Conservation (phyloP, 2,113 vertebrate species). For the Sceloporus tristichus region DNA sequence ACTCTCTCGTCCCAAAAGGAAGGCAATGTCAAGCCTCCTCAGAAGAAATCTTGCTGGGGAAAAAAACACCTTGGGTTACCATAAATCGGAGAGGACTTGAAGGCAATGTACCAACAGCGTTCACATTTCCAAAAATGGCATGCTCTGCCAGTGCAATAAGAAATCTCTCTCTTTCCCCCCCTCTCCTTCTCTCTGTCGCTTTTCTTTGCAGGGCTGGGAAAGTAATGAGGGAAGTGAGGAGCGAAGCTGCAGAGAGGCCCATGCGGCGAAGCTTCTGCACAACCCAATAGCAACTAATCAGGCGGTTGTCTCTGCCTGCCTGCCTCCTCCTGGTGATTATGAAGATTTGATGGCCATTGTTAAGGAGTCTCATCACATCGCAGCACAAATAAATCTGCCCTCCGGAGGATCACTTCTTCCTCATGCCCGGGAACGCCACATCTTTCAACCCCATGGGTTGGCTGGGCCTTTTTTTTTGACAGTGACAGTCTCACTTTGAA, state of each 20-base stretch:
- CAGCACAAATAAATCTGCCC: background rate
- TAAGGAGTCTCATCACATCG: background rate
- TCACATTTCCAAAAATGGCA: background rate
- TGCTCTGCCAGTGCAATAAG: no score
- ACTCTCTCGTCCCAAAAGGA: no score
- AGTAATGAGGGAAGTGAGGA: conserved; percentile 1
- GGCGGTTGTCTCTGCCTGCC: background rate
- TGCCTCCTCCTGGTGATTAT: conserved; percentile 7
- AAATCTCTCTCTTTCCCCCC: background rate
- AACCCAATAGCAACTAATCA: background rate
- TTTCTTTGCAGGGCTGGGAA: background rate
- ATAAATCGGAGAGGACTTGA: background rate
- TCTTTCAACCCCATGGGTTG: background rate
- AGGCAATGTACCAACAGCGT: background rate
- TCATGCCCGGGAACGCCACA: background rate
- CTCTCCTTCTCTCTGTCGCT: background rate
- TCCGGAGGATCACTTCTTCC: background rate
- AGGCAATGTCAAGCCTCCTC: no score
- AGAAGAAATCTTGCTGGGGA: no score
- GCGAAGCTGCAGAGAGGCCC: background rate
- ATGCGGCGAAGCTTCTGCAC: background rate
- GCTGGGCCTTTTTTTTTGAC: no score
- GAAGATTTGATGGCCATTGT: accelerated
- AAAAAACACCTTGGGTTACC: no score
- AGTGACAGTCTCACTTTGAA: background rate